Conservation (phyloP, 2,113 vertebrate species). For the Oreochromis aureus region DNA sequence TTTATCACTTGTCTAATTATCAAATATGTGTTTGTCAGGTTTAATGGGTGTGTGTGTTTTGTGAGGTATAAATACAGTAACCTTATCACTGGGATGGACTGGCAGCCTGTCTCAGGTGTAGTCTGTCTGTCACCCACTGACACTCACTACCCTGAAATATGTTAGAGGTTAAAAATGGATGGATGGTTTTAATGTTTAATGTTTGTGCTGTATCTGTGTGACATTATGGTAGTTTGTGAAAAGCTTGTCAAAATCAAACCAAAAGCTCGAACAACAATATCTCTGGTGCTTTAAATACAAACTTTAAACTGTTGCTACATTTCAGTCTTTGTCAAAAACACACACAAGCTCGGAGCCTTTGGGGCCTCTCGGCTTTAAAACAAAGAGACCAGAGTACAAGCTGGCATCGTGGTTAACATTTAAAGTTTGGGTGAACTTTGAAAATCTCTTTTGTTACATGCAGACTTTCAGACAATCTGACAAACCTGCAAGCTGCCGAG, state of each 20-base stretch:
- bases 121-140: neutral
- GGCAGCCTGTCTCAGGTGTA: neutral
- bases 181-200: neutral
- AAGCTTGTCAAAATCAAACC: neutral
- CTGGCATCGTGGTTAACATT: neutral
- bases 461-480: neutral
- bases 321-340: neutral
- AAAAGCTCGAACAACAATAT: rapidly evolving
- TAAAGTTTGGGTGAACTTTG: neutral
- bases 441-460: neutral
- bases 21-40: neutral
- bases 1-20: neutral
- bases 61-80: rapidly evolving
- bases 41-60: rapidly evolving
- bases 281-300: neutral
- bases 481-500: neutral
- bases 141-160: neutral
- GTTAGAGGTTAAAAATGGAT: neutral
- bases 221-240: neutral
- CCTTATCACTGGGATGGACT: neutral
- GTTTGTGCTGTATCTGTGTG: neutral
- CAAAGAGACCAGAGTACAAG: neutral
- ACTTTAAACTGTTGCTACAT: neutral
- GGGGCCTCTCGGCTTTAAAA: neutral
- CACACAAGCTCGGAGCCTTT: neutral